Evolutionary conservation across 2,113 vertebrate genomes (phyloP), one percentile per base, ranked within the genome.

Genomic region (Amphilophus citrinellus): DNA sequence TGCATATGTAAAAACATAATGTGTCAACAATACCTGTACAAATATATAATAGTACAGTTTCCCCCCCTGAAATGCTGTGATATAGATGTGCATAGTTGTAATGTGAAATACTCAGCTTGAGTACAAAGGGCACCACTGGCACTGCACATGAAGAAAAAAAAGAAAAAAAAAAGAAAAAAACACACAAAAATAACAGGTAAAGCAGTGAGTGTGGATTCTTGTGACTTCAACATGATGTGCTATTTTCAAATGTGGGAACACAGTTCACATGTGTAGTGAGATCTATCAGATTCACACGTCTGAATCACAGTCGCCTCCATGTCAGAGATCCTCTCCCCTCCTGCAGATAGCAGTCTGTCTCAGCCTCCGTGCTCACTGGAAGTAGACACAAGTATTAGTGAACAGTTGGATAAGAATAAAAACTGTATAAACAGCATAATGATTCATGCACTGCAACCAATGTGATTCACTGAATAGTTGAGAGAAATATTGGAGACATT

Each of bases 281-380:
- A 86, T 62, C 35, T 80, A 56, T 84, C 60, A 71, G 47, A 83
- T 84, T 88, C 71, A 84, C 92, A 83, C 71, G 0, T 87, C 59
- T 88, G 80, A 77, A 44, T 86, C 71, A 30, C 73, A 80, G 68
- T 44, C 14, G 14, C 37, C 50, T 44, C 15, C 30, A 2, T 77
- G 86, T 91, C 83, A 83, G 80, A 63, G 77, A n/a, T 85, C 22
- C 61, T 84, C 77, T 84, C 82, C 58, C 75, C 80, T 89, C 42
- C 82, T 68, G 59, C 61, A 39, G 78, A 82, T 42, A 77, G 20
- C 35, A 76, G 42, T 81, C 73, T 76, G 53, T 77, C 63, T 27
- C 66, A 11, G 50, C 15, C 58, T 42, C 18, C 14, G 1, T 62
- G 53, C 56, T 81, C 61, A 57, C 22, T n/a, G n/a, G 6, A 79